Percentiles rank a stretch among this genome's conserved stretches.
Evolutionary conservation across 2,888 invertebrate species (phyloP).

Genomic region (Oasisia sp.): DNA sequence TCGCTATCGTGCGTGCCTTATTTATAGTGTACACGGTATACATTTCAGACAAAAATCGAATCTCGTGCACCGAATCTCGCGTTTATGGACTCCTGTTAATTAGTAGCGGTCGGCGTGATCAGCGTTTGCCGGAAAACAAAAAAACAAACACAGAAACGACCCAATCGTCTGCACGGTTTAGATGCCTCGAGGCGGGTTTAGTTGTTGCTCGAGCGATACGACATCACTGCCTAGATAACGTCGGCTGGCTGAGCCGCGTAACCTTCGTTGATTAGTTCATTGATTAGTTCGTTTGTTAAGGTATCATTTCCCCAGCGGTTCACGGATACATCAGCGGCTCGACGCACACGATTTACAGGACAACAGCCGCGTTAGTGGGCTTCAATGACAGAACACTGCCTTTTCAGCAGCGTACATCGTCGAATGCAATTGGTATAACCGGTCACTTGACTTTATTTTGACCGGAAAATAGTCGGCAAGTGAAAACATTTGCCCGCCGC

Average conservation of each 20-base stretch:
- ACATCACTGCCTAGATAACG: background rate
- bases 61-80: background rate
- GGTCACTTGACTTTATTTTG: background rate
- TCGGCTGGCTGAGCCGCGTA: background rate
- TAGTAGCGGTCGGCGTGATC: background rate
- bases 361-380: background rate
- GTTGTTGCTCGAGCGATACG: background rate
- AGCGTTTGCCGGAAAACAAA: background rate
- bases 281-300: constrained; percentile 11
- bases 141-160: background rate
- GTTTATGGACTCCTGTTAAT: background rate
- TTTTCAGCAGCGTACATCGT: too few species aligned
- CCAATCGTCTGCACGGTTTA: background rate
- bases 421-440: too few species aligned
- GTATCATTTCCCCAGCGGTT: constrained; percentile 1
- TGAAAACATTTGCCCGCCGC: background rate
- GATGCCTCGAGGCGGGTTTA: background rate
- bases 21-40: background rate
- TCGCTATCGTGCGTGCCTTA: background rate
- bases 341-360: background rate
- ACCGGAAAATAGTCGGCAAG: background rate
- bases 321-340: background rate
- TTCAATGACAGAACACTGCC: too few species aligned
- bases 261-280: background rate
- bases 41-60: background rate